A percentile compares a stretch with the other conserved stretches of the same genome.
Conservation (phyloP, 2,888 invertebrate species). For the Acrobeloides nanus region DNA sequence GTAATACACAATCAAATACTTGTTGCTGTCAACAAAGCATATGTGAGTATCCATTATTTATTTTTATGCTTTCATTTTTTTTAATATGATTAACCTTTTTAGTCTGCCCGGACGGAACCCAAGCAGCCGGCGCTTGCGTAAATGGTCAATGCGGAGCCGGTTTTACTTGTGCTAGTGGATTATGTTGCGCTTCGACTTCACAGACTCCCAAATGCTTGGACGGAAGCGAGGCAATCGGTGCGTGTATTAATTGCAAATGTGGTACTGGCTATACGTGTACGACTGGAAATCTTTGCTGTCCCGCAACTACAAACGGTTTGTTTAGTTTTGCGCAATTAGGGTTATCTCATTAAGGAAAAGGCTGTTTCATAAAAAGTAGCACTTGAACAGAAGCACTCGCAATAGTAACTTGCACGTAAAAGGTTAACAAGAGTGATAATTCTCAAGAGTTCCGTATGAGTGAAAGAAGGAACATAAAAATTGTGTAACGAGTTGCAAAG, state of each 20-base stretch:
- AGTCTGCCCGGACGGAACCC: constrained; percentile 53
- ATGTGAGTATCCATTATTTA: too few relatives aligned
- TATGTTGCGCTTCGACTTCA: constrained; percentile 50
- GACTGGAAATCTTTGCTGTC: constrained; percentile 49
- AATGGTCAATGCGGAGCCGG: constrained; percentile 52
- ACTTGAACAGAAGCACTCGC: too few relatives aligned
- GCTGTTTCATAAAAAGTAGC: too few relatives aligned
- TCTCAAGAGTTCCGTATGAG: too few relatives aligned
- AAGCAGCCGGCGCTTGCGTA: constrained; percentile 53
- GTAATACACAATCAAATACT: constrained; percentile 5
- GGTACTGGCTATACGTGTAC: constrained; percentile 40
- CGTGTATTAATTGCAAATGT: constrained; percentile 51
- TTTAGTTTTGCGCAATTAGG: too few relatives aligned
- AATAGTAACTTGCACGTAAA: too few relatives aligned
- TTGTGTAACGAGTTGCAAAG: too few relatives aligned
- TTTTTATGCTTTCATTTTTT: not conserved
- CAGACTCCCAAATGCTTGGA: constrained; percentile 43
- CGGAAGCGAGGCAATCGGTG: constrained; percentile 36
- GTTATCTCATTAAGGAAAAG: too few relatives aligned
- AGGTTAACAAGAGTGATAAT: too few relatives aligned
- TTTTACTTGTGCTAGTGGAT: constrained; percentile 51
- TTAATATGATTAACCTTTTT: constrained; percentile 7
- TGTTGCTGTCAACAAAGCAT: constrained; percentile 9
- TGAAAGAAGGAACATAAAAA: too few relatives aligned
- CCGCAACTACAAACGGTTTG: constrained; percentile 28